Evolutionary conservation across 2,113 vertebrate genomes (phyloP), one percentile per base, ranked within the genome.

Genomic region (Oreochromis aureus): DNA sequence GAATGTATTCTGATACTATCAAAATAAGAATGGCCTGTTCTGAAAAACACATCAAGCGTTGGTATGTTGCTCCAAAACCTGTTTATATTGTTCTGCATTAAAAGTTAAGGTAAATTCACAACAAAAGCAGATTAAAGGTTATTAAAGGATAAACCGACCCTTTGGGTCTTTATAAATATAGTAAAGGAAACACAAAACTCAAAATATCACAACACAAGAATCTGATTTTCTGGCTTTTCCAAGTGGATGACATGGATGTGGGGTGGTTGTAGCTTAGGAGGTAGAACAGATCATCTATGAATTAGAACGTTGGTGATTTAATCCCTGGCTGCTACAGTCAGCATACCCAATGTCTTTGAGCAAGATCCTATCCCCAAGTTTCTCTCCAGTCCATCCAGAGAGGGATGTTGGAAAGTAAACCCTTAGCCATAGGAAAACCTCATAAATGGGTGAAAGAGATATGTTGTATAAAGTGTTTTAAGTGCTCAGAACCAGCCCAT

Each of bases 271-370:
- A 66, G 61, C 4, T 39, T 5, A 66, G 61, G 10, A n/a, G 61
- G 61, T 39, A n/a, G 61, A 39, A 0, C 32, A 66, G 61, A 0
- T 39, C 18, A 1, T 66, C 61, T 66, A n/a, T 39, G 34, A 66
- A 66, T 36, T 39, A 12, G 61, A 66, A 66, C 32, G n/a, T 2
- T 63, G 59, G 59, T n/a, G 2, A 36, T 63, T 63, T 19, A 63
- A 36, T 63, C 32, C 59, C 59, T 0, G 7, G 58, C 58, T 63
- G 59, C 59, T 63, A n/a, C 18, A 36, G 59, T 63, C 59, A 63
- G 59, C 32, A 36, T 63, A 3, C 10, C 10, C 30, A 63, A n/a
- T 66, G 32, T n/a, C 32, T 36, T n/a, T 66, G 32, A 7, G 61
- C 61, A 63, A 7, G 30, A 66, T 36, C 2, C 61, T 39, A n/a